phyloP scores from a whole-genome alignment of 2,113 vertebrate species.

The Shinisaurus crocodilurus region DNA sequence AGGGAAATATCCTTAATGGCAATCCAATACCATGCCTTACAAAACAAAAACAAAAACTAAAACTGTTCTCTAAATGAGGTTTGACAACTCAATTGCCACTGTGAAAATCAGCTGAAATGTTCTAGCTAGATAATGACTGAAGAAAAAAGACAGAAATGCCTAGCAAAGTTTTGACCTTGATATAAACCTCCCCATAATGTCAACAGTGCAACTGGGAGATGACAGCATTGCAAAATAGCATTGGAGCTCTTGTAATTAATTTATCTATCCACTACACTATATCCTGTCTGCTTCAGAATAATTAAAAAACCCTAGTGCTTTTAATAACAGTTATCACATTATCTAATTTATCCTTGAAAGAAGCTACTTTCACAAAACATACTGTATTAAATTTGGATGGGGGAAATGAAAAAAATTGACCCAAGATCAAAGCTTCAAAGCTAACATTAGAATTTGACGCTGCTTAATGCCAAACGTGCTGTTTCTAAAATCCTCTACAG shows the following conservation, averaged over 20 bases:
- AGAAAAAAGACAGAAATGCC: conserved; percentile 16
- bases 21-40: background rate
- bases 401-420: conserved; percentile 41
- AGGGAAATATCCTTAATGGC: background rate
- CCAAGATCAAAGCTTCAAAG: conserved; percentile 28
- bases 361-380: background rate
- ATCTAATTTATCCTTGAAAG: conserved; percentile 18
- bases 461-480: too few relatives aligned
- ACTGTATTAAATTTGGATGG: conserved; percentile 52
- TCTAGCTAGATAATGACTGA: background rate
- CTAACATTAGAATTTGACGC: conserved; percentile 33
- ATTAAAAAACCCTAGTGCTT: conserved; percentile 46
- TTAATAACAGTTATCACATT: conserved; percentile 50
- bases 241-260: conserved; percentile 35
- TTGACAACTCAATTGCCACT: conserved; percentile 18
- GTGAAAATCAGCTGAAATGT: conserved; percentile 11
- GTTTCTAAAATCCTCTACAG: too few relatives aligned
- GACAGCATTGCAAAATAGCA: conserved; percentile 33
- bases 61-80: background rate
- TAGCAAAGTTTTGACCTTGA: conserved; percentile 49
- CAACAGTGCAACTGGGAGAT: conserved; percentile 40
- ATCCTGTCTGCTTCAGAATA: conserved; percentile 33
- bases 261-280: conserved; percentile 47
- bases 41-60: conserved; percentile 19
- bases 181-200: conserved; percentile 24